Evolutionary conservation across 2,797 vertebrate genomes (phyloP).

Genomic region (Stomatorhinus walkeri): DNA sequence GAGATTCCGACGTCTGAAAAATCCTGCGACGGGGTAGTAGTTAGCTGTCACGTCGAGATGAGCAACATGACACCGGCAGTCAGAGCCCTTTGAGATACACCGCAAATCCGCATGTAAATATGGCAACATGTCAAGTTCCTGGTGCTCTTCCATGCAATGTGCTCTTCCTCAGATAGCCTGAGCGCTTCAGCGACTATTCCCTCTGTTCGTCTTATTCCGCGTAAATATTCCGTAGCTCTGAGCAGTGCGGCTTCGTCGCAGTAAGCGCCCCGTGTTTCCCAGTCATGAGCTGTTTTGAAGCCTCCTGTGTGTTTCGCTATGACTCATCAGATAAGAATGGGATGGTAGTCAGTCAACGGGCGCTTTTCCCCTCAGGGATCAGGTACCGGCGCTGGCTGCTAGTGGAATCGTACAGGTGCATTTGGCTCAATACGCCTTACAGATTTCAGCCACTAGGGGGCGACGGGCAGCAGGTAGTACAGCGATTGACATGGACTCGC

Average conservation of each 20-base stretch:
- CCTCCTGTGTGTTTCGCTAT: neutral
- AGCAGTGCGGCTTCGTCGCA: neutral
- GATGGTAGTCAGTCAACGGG: neutral
- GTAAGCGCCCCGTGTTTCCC: neutral
- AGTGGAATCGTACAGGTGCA: neutral
- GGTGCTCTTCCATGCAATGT: neutral
- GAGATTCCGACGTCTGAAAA: neutral
- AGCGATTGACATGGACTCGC: neutral
- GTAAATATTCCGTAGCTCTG: neutral
- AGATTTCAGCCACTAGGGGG: neutral
- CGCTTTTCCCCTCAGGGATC: neutral
- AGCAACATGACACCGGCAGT: slow-evolving; percentile 9
- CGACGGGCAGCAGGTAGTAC: neutral
- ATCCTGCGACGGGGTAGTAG: neutral
- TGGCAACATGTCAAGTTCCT: slow-evolving; percentile 38
- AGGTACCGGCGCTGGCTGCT: neutral
- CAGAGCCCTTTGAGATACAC: slow-evolving; percentile 47
- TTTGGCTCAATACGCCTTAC: neutral
- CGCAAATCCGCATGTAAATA: slow-evolving; percentile 49
- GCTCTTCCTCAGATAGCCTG: neutral
- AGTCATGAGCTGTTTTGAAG: neutral
- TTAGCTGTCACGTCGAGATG: neutral
- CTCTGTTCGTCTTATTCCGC: neutral
- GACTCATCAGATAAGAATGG: neutral
- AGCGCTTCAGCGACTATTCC: neutral